phyloP scores from a whole-genome alignment of 2,888 invertebrate species.

The Pseudococcus jackbeardsleyi region DNA sequence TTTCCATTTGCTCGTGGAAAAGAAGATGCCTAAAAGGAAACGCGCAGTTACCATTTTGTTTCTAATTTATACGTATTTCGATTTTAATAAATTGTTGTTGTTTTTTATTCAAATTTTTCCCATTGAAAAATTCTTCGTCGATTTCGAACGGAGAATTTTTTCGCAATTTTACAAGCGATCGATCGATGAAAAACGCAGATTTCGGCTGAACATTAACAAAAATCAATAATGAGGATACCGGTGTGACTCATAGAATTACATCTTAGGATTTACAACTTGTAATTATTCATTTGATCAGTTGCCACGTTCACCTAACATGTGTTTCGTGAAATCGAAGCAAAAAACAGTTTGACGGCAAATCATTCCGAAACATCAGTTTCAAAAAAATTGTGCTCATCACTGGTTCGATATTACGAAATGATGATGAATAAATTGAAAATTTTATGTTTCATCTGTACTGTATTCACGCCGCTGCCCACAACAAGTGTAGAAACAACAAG shows the following conservation, averaged over 20 bases:
- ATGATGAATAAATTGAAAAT: not conserved
- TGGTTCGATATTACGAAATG: not conserved
- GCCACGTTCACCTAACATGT: not conserved
- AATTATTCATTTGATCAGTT: not conserved
- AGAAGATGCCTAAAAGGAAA: not conserved
- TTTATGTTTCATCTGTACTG: not conserved
- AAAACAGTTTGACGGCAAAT: not conserved
- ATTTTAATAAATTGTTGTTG: not conserved
- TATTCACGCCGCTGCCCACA: not conserved
- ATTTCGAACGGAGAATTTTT: not conserved
- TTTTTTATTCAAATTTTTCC: not conserved
- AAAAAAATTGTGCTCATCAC: not conserved
- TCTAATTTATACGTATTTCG: not conserved
- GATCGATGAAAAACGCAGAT: too few relatives aligned
- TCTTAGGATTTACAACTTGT: not conserved
- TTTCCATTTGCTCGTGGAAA: conserved; percentile 79
- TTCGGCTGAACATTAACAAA: not conserved
- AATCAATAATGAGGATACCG: not conserved
- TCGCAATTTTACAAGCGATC: not conserved
- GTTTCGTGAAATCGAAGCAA: not conserved
- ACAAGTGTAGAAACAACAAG: too few relatives aligned
- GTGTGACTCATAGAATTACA: not conserved
- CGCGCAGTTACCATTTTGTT: not conserved
- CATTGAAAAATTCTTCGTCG: not conserved
- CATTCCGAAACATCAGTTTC: not conserved